Evolutionary conservation across 2,888 invertebrate genomes (phyloP).

Genomic region (Agonopterix alstromeriana): DNA sequence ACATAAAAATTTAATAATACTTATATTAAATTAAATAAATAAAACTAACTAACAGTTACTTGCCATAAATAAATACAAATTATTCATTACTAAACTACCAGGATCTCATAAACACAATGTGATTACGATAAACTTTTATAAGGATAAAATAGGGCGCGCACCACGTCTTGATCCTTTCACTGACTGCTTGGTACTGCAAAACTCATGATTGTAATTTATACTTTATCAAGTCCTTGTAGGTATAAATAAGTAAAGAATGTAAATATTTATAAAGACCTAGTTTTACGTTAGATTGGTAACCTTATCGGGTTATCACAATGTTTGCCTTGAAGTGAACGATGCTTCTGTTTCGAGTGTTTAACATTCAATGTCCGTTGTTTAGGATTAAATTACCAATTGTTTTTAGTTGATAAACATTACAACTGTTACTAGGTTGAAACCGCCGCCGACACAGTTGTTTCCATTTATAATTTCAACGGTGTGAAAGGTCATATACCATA

Average conservation of each 20-base stretch:
- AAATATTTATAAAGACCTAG: too few relatives aligned
- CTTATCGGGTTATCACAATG: constrained; percentile 10
- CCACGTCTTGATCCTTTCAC: constrained; percentile 44
- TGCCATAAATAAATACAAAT: not conserved
- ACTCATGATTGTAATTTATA: not conserved
- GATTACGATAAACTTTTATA: not conserved
- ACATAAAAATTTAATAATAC: not conserved
- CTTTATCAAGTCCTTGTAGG: not conserved
- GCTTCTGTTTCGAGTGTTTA: not conserved
- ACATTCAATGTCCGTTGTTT: constrained; percentile 9
- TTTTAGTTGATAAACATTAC: not conserved
- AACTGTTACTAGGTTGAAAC: too few relatives aligned
- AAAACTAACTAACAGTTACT: not conserved
- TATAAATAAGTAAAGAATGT: too few relatives aligned
- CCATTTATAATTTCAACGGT: too few relatives aligned
- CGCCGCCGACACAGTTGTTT: too few relatives aligned
- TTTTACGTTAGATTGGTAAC: not conserved
- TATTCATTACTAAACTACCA: not conserved
- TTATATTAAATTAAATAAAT: not conserved
- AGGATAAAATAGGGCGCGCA: constrained; percentile 11
- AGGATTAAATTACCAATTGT: constrained; percentile 8
- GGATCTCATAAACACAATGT: not conserved
- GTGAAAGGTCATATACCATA: too few relatives aligned
- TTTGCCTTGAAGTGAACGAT: constrained; percentile 8
- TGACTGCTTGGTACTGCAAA: constrained; percentile 16